Base-by-base conservation (phyloP, 2,888 invertebrate genomes). In the Ectobius pallidus region DNA sequence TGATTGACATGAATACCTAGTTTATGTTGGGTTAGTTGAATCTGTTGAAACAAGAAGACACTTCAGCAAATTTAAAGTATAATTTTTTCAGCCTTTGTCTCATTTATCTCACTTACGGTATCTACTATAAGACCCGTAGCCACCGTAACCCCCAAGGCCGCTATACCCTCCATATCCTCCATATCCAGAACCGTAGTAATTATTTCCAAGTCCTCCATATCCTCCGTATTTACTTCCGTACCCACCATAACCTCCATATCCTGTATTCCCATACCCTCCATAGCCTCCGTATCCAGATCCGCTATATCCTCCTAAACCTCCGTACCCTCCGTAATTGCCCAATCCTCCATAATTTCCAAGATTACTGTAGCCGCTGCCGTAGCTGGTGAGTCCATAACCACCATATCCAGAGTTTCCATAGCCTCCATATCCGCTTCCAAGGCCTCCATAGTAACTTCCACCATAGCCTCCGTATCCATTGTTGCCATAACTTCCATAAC, bases 91-190 rank as follows among this genome's bases (percentile, higher is more conserved):
- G n/a, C n/a, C n/a, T n/a, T n/a, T n/a, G n/a, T n/a, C n/a, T n/a
- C n/a, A n/a, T n/a, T n/a, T n/a, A n/a, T n/a, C n/a, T n/a, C n/a
- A n/a, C n/a, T n/a, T n/a, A n/a, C n/a, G n/a, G n/a, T n/a, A n/a
- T n/a, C n/a, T n/a, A n/a, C n/a, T n/a, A n/a, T n/a, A n/a, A n/a
- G n/a, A n/a, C n/a, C n/a, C n/a, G n/a, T n/a, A n/a, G n/a, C n/a
- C n/a, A n/a, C n/a, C n/a, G n/a, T n/a, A n/a, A n/a, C n/a, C n/a
- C n/a, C n/a, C n/a, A n/a, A n/a, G n/a, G n/a, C n/a, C n/a, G n/a
- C n/a, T n/a, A n/a, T n/a, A n/a, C n/a, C n/a, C n/a, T n/a, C 63
- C 39, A 3, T 22, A 39, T 42, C 63, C 63, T 14, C 42, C 63
- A 25, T 63, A 63, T 0, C 55, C 25, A 2, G 20, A 25, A 7